Conservation (phyloP, 2,113 vertebrate species). For the Peromyscus polionotus region DNA sequence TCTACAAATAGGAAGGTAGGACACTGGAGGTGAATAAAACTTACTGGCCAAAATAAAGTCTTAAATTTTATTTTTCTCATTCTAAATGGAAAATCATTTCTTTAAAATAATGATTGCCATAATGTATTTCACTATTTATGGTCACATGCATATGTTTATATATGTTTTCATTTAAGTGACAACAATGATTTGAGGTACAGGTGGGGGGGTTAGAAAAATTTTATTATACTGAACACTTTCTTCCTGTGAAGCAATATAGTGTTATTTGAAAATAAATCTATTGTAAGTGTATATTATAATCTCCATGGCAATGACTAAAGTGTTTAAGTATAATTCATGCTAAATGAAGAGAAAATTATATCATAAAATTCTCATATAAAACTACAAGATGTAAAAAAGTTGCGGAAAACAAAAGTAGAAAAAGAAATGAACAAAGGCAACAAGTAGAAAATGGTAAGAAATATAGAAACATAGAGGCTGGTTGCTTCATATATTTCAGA, state of each 20-base stretch:
- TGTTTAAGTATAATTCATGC: neutral
- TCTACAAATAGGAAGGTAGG: neutral
- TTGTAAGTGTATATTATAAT: conserved; percentile 6
- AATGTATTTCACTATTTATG: neutral
- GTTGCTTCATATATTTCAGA: neutral
- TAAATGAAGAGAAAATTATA: neutral
- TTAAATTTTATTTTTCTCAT: neutral
- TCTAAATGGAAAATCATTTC: neutral
- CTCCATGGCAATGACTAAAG: neutral
- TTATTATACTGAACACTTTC: neutral
- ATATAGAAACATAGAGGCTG: neutral
- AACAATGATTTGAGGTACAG: neutral
- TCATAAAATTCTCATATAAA: neutral
- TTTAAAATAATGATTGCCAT: neutral
- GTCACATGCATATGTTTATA: neutral
- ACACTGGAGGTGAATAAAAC: neutral
- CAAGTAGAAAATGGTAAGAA: neutral
- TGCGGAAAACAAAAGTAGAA: neutral
- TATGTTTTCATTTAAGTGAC: neutral
- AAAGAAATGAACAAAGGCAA: neutral
- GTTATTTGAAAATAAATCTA: neutral
- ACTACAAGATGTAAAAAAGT: neutral
- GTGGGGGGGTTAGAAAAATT: neutral
- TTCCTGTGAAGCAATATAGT: neutral
- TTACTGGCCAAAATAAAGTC: neutral